Percentiles rank a stretch among this genome's conserved stretches.
Conservation (phyloP, 2,888 invertebrate species). For the Lypha dubia region DNA sequence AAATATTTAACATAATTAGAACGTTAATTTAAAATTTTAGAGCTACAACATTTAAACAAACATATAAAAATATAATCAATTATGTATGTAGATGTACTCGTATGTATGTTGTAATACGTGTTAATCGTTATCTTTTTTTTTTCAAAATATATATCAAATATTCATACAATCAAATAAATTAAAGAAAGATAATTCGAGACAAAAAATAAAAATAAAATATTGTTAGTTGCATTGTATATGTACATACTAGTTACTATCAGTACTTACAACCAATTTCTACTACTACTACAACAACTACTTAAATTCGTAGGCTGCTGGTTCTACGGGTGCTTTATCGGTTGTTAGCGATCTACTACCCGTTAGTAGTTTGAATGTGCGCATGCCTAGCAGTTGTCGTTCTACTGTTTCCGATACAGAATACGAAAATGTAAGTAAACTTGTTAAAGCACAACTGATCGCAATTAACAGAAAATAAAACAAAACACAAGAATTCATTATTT, state of each 20-base stretch:
- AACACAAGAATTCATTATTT: conserved; percentile 13
- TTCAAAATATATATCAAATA: conserved; percentile 6
- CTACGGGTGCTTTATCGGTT: conserved; percentile 84
- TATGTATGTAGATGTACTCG: too few relatives aligned
- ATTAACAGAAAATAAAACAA: not conserved
- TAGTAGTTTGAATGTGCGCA: conserved; percentile 85
- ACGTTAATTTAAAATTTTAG: not conserved
- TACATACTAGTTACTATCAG: conserved; percentile 68
- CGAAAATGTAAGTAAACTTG: conserved; percentile 89
- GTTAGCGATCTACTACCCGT: conserved; percentile 85
- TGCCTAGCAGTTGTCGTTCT: conserved; percentile 90
- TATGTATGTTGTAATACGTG: conserved; percentile 55
- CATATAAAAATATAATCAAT: conserved; percentile 11
- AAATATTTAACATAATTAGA: conserved; percentile 32
- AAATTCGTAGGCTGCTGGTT: conserved; percentile 86
- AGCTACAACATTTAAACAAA: conserved; percentile 11
- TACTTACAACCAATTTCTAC: conserved; percentile 18
- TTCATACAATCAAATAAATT: conserved; percentile 1
- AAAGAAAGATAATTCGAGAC: conserved; percentile 34
- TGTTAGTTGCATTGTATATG: conserved; percentile 71
- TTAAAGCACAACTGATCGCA: conserved; percentile 12
- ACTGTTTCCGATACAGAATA: conserved; percentile 97
- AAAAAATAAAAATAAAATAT: not conserved
- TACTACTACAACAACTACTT: conserved; percentile 82
- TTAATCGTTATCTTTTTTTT: conserved; percentile 4